Percentiles rank a stretch among this genome's conserved stretches.
Conservation (phyloP, 2,888 invertebrate genomes). For the Pristionchus exspectatus region DNA sequence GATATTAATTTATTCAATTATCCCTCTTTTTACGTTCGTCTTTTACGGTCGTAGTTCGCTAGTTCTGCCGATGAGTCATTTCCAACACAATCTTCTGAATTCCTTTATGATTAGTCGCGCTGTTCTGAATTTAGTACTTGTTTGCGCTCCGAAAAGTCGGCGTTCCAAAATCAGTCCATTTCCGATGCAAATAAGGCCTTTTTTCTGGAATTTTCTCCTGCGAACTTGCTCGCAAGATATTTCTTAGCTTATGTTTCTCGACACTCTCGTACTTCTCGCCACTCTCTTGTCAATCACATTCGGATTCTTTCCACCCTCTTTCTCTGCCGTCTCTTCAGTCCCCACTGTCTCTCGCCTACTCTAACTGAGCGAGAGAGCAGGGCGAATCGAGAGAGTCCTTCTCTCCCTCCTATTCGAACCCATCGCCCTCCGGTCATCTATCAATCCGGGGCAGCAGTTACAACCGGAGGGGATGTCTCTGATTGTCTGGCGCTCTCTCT, state of each 20-base stretch:
- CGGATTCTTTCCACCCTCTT: background rate
- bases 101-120: too few relatives aligned
- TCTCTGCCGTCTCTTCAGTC: background rate
- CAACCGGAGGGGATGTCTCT: background rate
- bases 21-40: too few relatives aligned
- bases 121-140: background rate
- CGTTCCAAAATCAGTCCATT: background rate
- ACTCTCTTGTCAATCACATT: constrained; percentile 5
- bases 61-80: too few relatives aligned
- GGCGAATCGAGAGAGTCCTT: too few relatives aligned
- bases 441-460: constrained; percentile 40
- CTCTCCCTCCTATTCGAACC: constrained; percentile 23
- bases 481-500: constrained; percentile 31
- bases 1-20: too few relatives aligned
- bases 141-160: background rate
- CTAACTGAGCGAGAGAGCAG: background rate
- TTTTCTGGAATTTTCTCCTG: background rate
- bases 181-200: background rate
- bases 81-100: too few relatives aligned
- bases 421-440: constrained; percentile 53
- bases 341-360: background rate
- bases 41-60: too few relatives aligned
- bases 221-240: background rate
- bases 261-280: background rate
- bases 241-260: background rate